Evolutionary conservation across 2,797 vertebrate genomes (phyloP).

Genomic region (Luscinia luscinia): DNA sequence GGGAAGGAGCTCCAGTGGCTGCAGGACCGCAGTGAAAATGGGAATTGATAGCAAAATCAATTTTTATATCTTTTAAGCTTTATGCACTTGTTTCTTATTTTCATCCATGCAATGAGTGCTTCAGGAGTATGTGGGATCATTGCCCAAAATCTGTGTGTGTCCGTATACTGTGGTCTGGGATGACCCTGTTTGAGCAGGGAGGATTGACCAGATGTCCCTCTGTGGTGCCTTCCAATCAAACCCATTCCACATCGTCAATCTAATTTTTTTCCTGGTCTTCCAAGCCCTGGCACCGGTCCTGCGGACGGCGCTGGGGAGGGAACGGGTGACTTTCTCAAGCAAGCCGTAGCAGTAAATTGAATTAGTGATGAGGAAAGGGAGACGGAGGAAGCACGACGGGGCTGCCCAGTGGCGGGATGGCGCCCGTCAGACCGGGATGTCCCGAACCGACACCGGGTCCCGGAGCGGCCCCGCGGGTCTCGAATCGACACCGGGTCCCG

Average conservation of each 20-base stretch:
- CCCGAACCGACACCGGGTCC: background rate
- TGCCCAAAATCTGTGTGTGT: background rate
- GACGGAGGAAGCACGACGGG: fast-evolving
- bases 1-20: background rate
- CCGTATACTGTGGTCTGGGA: background rate
- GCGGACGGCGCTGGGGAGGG: fast-evolving
- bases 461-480: too few species aligned
- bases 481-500: too few species aligned
- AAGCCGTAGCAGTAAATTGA: background rate
- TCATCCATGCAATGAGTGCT: background rate
- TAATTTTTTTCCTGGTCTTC: background rate
- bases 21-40: background rate
- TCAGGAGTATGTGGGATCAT: background rate
- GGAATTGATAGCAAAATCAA: background rate
- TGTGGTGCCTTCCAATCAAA: background rate
- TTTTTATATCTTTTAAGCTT: background rate
- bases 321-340: fast-evolving
- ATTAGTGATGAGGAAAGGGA: fast-evolving
- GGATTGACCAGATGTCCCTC: background rate
- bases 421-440: fast-evolving
- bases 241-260: background rate
- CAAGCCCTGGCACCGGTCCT: background rate
- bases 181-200: background rate
- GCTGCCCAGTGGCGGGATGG: fast-evolving
- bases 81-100: background rate